Percentiles rank a stretch among this genome's conserved stretches.
Conservation (phyloP, 1,140 invertebrate genomes). For the Stenopsyche tienmushanensis region DNA sequence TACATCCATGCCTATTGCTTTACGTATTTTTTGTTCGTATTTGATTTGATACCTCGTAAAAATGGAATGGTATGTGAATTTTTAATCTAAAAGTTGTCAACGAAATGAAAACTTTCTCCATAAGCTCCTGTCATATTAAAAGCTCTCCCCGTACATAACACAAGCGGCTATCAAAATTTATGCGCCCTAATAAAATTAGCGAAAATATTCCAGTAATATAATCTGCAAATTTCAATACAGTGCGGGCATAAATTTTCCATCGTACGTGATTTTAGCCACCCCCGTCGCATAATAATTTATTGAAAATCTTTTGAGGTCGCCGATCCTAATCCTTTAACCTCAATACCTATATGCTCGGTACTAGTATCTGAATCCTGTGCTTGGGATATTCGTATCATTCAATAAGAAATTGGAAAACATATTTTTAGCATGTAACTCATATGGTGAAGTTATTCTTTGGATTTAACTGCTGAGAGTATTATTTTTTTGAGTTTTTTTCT, state of each 20-base stretch:
- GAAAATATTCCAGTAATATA: slow-evolving; percentile 1
- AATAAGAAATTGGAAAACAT: no score
- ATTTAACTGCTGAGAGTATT: no score
- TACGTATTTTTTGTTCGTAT: no score
- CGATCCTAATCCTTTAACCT: slow-evolving; percentile 30
- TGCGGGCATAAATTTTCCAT: slow-evolving; percentile 16
- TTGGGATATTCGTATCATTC: no score
- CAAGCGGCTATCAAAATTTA: background rate
- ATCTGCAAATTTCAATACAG: slow-evolving; percentile 14
- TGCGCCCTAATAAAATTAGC: slow-evolving; percentile 2
- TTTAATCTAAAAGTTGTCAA: background rate
- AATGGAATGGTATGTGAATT: background rate
- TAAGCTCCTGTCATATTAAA: background rate
- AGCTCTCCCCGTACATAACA: background rate
- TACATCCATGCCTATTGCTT: no score
- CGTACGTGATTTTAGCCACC: slow-evolving; percentile 14
- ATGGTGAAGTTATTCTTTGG: no score
- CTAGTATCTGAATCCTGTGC: background rate
- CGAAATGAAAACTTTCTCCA: background rate
- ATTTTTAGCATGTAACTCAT: no score
- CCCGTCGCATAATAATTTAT: slow-evolving; percentile 24
- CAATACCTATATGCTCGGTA: slow-evolving; percentile 5
- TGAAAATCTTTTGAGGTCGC: slow-evolving; percentile 33
- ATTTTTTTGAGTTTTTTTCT: no score
- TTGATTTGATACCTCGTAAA: no score